A percentile compares a stretch with the other conserved stretches of the same genome.
Evolutionary conservation across 2,888 invertebrate species (phyloP).

Genomic region (Macrosoma leucophasiata): DNA sequence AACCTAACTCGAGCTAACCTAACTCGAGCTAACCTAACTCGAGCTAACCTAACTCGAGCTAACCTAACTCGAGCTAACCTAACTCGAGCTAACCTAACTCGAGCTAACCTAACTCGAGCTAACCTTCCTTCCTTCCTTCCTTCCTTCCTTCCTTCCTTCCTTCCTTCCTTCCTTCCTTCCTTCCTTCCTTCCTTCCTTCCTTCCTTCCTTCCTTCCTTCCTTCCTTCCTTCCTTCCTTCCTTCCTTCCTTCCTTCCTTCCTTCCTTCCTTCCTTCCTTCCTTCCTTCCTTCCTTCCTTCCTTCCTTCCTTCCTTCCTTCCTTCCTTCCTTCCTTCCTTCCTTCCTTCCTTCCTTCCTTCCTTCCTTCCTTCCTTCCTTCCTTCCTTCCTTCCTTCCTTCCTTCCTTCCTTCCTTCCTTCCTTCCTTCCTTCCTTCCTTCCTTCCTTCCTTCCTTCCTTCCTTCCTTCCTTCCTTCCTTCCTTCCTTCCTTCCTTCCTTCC

Average conservation of each 20-base stretch:
- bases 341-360: no score
- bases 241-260: conserved; percentile 5
- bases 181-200: conserved; percentile 1
- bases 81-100: conserved; percentile 1
- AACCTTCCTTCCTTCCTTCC: conserved; percentile 3
- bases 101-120: not conserved
- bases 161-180: conserved; percentile 14
- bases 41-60: not conserved
- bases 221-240: conserved; percentile 6
- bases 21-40: conserved; percentile 1
- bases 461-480: no score
- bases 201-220: conserved; percentile 4
- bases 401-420: no score
- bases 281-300: conserved; percentile 4
- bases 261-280: conserved; percentile 8
- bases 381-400: no score
- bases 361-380: no score
- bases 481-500: no score
- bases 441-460: no score
- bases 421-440: no score
- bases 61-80: not conserved
- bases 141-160: conserved; percentile 16
- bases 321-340: not conserved
- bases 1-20: conserved; percentile 3
- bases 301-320: conserved; percentile 1